Evolutionary conservation across 2,113 vertebrate species (phyloP).

Genomic region (western clawed frog (Xenopus tropicalis)): UCB_Xtro_10.0 CM004451.2:29429001-29429500

Average conservation of each 20-base stretch:
- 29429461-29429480: too few relatives aligned
- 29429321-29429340: slow-evolving; percentile 52
- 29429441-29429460: not conserved
- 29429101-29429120: slow-evolving; percentile 64
- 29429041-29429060: slow-evolving; percentile 65
- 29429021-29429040: slow-evolving; percentile 60
- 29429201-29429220: slow-evolving; percentile 61
- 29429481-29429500: too few relatives aligned
- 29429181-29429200: slow-evolving; percentile 60
- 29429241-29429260: slow-evolving; percentile 67
- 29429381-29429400: slow-evolving; percentile 43
- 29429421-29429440: not conserved
- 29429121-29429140: slow-evolving; percentile 82
- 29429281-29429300: slow-evolving; percentile 63
- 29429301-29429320: slow-evolving; percentile 56
- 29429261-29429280: slow-evolving; percentile 58
- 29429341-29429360: slow-evolving; percentile 45
- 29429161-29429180: slow-evolving; percentile 71
- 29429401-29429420: not conserved
- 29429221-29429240: slow-evolving; percentile 69
- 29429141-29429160: slow-evolving; percentile 65
- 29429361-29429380: slow-evolving; percentile 54
- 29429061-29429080: slow-evolving; percentile 61
- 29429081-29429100: slow-evolving; percentile 75
- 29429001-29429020: slow-evolving; percentile 72